Evolutionary conservation across 2,888 invertebrate genomes (phyloP), one percentile per base, ranked within the genome.

Genomic region (Acleris emargana): DNA sequence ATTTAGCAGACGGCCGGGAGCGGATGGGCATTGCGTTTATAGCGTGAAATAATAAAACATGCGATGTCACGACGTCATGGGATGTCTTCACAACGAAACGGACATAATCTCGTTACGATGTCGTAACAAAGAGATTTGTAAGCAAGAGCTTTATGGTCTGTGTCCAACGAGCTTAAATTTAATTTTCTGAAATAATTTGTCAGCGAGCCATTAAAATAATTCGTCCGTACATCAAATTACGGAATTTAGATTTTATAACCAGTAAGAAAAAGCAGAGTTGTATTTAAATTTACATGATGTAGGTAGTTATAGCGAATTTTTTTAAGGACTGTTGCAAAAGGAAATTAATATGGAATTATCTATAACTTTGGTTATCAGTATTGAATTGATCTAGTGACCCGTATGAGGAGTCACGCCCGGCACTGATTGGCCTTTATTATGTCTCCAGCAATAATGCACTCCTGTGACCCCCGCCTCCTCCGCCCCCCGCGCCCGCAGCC

Each of bases 91-190:
- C 82, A 77, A 81, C 84, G 85, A 79, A 86, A 87, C 82, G 91
- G 91, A 91, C 91, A 91, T 92, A 91, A 92, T 91, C 88, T 87
- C 83, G 89, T 91, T 88, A 92, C 91, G 91, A 91, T 91, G 91
- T 88, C 91, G 89, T 92, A 92, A 92, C 90, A 91, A 91, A 91
- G 89, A 92, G 91, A 91, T 92, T 92, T 91, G 91, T 91, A 91
- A 92, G 91, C 91, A 91, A 79, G 85, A 85, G 89, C 87, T 92
- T 92, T 92, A 92, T 91, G 91, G 82, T 82, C 89, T 89, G 91
- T 90, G 91, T 91, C 91, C 91, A 84, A 92, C 85, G 89, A 89
- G 89, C 91, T 89, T 83, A 91, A 91, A 91, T 91, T 92, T 91
- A 92, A 91, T 92, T 92, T 89, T 90, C 88, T 85, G 92, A 89